A percentile compares a stretch with the other conserved stretches of the same genome.
Evolutionary conservation across 2,888 invertebrate genomes (phyloP).

Genomic region (Metalampra italica): DNA sequence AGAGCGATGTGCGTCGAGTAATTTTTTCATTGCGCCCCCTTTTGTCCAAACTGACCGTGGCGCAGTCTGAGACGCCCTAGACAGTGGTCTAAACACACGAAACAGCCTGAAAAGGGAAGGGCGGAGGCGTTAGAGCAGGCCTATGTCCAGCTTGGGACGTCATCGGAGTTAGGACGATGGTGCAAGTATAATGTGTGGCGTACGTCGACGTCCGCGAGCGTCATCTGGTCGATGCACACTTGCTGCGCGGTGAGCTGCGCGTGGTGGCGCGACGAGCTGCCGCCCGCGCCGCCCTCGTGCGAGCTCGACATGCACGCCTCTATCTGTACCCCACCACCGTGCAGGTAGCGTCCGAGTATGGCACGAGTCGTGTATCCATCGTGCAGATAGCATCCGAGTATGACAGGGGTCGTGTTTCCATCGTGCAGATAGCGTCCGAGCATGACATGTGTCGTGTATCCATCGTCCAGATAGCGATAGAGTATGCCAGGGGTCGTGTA

Average conservation of each 20-base stretch:
- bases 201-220: constrained; percentile 82
- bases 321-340: constrained; percentile 23
- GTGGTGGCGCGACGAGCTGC: constrained; percentile 56
- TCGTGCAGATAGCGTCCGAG: not conserved
- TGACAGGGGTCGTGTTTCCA: not conserved
- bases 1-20: too few relatives aligned
- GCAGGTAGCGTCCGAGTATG: not conserved
- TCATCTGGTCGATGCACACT: constrained; percentile 89
- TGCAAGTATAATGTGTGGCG: not conserved
- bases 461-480: not conserved
- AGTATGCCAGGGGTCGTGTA: not conserved
- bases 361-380: not conserved
- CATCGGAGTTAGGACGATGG: too few relatives aligned
- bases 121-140: too few relatives aligned
- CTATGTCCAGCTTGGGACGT: too few relatives aligned
- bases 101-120: too few relatives aligned
- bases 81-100: too few relatives aligned
- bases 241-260: constrained; percentile 77
- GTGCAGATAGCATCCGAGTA: not conserved
- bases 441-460: not conserved
- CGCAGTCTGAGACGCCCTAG: too few relatives aligned
- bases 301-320: constrained; percentile 67
- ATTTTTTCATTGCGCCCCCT: too few relatives aligned
- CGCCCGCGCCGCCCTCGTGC: constrained; percentile 37
- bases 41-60: too few relatives aligned